Conservation (phyloP, 2,888 invertebrate species). For the Micropterix aruncella region DNA sequence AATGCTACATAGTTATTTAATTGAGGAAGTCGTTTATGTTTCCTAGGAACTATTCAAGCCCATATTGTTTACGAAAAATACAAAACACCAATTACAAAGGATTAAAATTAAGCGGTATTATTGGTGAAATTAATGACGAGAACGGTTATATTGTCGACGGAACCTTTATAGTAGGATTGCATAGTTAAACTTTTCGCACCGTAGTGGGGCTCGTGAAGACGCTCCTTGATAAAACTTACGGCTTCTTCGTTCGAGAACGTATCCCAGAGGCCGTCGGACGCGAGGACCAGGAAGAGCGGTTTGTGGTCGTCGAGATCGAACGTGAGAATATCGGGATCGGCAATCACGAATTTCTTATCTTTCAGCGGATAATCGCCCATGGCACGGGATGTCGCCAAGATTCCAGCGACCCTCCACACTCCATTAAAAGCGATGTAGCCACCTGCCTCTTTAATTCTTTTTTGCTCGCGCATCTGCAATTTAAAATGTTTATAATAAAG, state of each 20-base stretch:
- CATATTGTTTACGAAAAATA: no score
- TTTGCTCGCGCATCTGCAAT: conserved; percentile 68
- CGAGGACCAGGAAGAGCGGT: conserved; percentile 81
- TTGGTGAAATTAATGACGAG: conserved; percentile 73
- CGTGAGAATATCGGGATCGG: conserved; percentile 88
- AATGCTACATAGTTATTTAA: no score
- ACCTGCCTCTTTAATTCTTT: conserved; percentile 87
- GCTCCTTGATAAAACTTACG: conserved; percentile 72
- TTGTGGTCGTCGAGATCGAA: conserved; percentile 78
- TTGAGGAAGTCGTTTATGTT: no score
- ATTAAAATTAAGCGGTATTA: no score
- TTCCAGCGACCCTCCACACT: conserved; percentile 92
- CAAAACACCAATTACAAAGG: no score
- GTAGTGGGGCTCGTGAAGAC: conserved; percentile 71
- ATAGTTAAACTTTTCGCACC: conserved; percentile 86
- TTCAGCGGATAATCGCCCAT: conserved; percentile 93
- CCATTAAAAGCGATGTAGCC: conserved; percentile 92
- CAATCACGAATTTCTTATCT: conserved; percentile 85
- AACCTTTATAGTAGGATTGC: conserved; percentile 84
- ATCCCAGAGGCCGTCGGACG: conserved; percentile 95
- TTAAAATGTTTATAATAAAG: conserved; percentile 5
- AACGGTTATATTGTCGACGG: conserved; percentile 91
- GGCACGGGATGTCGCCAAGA: conserved; percentile 86
- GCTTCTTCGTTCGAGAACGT: conserved; percentile 93
- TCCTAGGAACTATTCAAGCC: no score